Percentiles rank a stretch among this genome's conserved stretches.
phyloP scores from a whole-genome alignment of 2,888 invertebrate species.

The Oxytorus armatus region DNA sequence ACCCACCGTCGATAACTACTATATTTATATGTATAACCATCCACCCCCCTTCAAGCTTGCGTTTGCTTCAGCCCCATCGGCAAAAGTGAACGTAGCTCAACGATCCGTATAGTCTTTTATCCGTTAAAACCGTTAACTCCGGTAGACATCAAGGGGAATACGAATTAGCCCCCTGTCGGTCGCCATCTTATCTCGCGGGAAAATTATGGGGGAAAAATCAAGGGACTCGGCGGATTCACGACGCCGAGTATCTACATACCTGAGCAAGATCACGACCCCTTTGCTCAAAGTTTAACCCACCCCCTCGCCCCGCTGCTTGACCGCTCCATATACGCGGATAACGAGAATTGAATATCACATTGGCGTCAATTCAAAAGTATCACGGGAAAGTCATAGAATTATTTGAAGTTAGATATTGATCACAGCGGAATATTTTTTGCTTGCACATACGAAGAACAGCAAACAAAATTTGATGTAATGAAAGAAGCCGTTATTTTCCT shows the following conservation, averaged over 20 bases:
- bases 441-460: not conserved
- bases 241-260: not conserved
- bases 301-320: not conserved
- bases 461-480: not conserved
- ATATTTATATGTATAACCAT: constrained; percentile 60
- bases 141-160: constrained; percentile 83
- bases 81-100: constrained; percentile 68
- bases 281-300: not conserved
- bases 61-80: constrained; percentile 62
- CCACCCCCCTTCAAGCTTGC: constrained; percentile 58
- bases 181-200: constrained; percentile 74
- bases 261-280: not conserved
- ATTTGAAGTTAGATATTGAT: no score
- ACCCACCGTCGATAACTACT: constrained; percentile 65
- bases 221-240: constrained; percentile 8
- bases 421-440: no score
- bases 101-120: constrained; percentile 83
- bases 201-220: constrained; percentile 47
- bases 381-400: no score
- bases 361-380: no score
- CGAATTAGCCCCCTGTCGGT: constrained; percentile 78
- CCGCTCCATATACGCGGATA: no score
- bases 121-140: constrained; percentile 84
- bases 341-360: no score
- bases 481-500: no score